Percentiles rank a stretch among this genome's conserved stretches.
phyloP scores from a whole-genome alignment of 2,888 invertebrate species.

The Cephus rjabovi region DNA sequence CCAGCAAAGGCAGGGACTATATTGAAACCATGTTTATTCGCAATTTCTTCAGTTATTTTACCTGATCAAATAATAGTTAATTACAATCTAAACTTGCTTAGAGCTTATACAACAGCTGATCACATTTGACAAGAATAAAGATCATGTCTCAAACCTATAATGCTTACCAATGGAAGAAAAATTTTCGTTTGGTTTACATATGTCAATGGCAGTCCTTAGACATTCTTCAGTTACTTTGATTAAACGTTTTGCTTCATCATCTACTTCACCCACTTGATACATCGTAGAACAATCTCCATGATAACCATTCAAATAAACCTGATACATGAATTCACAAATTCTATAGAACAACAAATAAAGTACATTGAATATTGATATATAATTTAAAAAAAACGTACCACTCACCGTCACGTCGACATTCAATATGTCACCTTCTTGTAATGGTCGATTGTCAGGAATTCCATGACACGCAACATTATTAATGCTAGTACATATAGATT shows the following conservation, averaged over 20 bases:
- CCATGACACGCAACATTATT: slow-evolving; percentile 95
- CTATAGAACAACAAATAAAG: slow-evolving; percentile 11
- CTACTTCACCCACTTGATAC: slow-evolving; percentile 85
- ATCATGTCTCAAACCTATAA: not conserved
- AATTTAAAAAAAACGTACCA: slow-evolving; percentile 23
- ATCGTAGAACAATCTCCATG: slow-evolving; percentile 95
- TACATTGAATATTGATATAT: slow-evolving; percentile 7
- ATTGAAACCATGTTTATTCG: slow-evolving; percentile 72
- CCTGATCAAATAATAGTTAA: slow-evolving; percentile 64
- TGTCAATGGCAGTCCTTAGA: slow-evolving; percentile 71
- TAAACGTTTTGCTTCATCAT: slow-evolving; percentile 77
- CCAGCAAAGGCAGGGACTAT: slow-evolving; percentile 87
- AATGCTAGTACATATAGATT: slow-evolving; percentile 91
- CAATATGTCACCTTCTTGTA: slow-evolving; percentile 88
- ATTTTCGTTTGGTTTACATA: slow-evolving; percentile 70
- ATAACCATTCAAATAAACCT: slow-evolving; percentile 84
- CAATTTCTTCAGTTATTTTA: slow-evolving; percentile 73
- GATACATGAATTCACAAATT: slow-evolving; percentile 32
- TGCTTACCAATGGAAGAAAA: slow-evolving; percentile 69
- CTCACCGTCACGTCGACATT: slow-evolving; percentile 92
- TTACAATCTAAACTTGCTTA: not conserved
- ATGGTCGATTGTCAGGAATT: slow-evolving; percentile 86
- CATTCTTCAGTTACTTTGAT: slow-evolving; percentile 79
- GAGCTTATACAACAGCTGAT: not conserved
- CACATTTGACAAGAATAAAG: not conserved